phyloP scores from a whole-genome alignment of 2,888 invertebrate genomes.

The Drosophila dives region DNA sequence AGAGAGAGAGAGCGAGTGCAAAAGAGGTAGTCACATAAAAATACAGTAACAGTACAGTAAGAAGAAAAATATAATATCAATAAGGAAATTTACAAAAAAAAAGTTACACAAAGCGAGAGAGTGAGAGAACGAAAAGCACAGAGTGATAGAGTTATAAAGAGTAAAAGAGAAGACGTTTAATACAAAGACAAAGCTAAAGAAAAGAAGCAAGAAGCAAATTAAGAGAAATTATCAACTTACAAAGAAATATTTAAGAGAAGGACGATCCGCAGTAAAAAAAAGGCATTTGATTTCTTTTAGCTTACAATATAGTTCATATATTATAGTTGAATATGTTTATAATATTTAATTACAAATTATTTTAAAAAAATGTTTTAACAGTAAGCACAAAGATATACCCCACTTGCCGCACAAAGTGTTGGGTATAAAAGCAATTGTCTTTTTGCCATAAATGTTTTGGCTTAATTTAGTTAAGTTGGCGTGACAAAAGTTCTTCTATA shows the following conservation, averaged over 20 bases:
- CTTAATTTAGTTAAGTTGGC: conserved; percentile 79
- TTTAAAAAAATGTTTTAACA: neutral
- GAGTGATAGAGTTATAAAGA: neutral
- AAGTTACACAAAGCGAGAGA: neutral
- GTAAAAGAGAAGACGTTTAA: neutral
- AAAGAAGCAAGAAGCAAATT: neutral
- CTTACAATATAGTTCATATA: neutral
- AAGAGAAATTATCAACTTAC: neutral
- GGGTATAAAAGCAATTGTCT: conserved; percentile 39
- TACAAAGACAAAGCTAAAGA: neutral
- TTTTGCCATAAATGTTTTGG: conserved; percentile 63
- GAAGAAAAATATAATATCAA: neutral
- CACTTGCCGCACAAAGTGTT: rapidly evolving
- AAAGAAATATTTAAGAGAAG: neutral
- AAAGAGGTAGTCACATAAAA: too few species aligned
- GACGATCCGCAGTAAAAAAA: neutral
- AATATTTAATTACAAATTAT: neutral
- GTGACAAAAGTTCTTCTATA: conserved; percentile 68
- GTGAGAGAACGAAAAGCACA: neutral
- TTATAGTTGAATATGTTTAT: neutral
- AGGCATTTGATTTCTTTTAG: neutral
- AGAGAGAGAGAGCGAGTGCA: neutral
- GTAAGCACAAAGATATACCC: conserved; percentile 12
- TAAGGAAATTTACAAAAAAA: neutral
- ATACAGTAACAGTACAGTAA: neutral